Evolutionary conservation across 1,140 invertebrate genomes (phyloP).

Genomic region (Bombus affinis): DNA sequence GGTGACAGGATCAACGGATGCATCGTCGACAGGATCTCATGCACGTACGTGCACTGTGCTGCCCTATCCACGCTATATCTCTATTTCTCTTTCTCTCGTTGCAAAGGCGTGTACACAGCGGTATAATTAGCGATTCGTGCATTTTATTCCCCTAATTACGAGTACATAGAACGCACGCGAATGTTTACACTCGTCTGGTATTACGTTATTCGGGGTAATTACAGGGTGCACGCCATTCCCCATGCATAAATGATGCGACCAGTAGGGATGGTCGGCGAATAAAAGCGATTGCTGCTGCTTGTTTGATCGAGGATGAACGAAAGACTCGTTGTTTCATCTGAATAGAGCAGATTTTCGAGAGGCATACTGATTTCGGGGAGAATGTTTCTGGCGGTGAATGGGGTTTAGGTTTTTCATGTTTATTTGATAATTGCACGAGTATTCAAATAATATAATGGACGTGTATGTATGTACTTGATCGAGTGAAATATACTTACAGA

Average conservation of each 20-base stretch:
- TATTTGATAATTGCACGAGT: no score
- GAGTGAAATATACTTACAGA: no score
- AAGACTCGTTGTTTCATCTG: not conserved
- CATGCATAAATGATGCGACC: slow-evolving; percentile 38
- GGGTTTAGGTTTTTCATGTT: no score
- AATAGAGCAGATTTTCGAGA: not conserved
- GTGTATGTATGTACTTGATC: no score
- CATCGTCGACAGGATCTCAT: slow-evolving; percentile 4
- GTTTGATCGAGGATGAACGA: slow-evolving; percentile 20
- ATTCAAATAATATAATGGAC: no score
- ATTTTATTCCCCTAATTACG: slow-evolving; percentile 53
- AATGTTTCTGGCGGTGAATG: no score
- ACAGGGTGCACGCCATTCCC: slow-evolving; percentile 35
- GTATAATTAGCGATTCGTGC: slow-evolving; percentile 47
- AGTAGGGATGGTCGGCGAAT: not conserved
- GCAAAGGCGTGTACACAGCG: slow-evolving; percentile 21
- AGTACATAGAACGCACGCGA: slow-evolving; percentile 34
- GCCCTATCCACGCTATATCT: no score
- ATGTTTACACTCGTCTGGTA: slow-evolving; percentile 48
- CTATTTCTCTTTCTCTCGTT: not conserved
- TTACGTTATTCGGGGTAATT: slow-evolving; percentile 52
- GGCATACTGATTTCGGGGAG: not conserved
- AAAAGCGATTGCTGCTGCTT: slow-evolving; percentile 30
- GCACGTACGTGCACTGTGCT: not conserved
- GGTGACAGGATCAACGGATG: slow-evolving; percentile 73